Percentiles rank a stretch among this genome's conserved stretches.
Conservation (phyloP, 2,113 vertebrate species). For the Picathartes gymnocephalus region DNA sequence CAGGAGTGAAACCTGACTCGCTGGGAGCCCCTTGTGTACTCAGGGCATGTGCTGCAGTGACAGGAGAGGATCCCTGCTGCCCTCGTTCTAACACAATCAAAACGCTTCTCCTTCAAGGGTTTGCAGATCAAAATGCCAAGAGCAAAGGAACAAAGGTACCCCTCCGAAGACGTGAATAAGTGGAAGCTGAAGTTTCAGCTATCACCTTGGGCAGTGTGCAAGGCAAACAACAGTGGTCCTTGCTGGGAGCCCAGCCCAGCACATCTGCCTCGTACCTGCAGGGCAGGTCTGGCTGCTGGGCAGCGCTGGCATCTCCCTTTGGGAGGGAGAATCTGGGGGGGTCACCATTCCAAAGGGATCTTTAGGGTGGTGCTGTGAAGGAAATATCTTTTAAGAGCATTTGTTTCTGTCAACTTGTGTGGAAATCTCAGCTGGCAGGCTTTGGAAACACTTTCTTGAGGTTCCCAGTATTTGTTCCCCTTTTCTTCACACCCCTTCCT, state of each 20-base stretch:
- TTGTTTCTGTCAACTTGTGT: neutral
- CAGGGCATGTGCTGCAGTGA: neutral
- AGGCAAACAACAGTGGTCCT: neutral
- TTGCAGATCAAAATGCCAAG: neutral
- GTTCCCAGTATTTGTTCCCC: neutral
- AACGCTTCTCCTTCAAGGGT: neutral
- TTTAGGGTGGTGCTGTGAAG: neutral
- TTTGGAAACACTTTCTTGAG: neutral
- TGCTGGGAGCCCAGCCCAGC: neutral
- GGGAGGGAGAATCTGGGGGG: neutral
- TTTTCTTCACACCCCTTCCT: neutral
- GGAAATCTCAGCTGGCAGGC: neutral
- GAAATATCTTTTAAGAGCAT: neutral
- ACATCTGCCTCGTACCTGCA: neutral
- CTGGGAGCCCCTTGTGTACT: neutral
- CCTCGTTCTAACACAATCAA: neutral
- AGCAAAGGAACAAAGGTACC: constrained; percentile 10
- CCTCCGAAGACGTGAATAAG: neutral
- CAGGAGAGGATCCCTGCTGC: neutral
- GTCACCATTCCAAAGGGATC: neutral
- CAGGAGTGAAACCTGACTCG: neutral
- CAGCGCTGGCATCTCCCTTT: neutral
- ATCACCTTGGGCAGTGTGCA: neutral
- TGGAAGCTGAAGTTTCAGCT: neutral
- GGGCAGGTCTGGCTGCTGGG: neutral